A percentile compares a stretch with the other conserved stretches of the same genome.
These are phyloP conservation scores for Callopanchax toddi DNA, from an alignment of 2,113 vertebrate species.

Conservation along the genomic window DNA sequence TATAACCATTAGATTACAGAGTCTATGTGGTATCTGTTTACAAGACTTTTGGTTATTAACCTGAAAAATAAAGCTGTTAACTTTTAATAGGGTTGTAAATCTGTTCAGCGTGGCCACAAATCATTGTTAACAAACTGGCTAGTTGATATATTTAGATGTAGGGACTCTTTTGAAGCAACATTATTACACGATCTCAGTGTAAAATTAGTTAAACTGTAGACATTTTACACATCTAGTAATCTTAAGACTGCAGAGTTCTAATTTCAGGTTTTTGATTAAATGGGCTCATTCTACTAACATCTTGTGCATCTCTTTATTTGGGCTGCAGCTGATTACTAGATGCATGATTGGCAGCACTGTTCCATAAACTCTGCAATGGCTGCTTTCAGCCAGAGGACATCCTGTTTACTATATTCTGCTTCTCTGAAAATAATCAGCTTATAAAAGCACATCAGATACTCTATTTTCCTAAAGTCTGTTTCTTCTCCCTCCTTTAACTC, in stretches of 20 bases:
- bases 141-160: too few relatives aligned
- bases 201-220: neutral
- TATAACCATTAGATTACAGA: too few relatives aligned
- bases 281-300: neutral
- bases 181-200: neutral
- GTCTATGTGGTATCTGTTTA: too few relatives aligned
- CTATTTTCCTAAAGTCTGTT: slow-evolving; percentile 6
- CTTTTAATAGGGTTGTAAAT: too few relatives aligned
- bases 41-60: too few relatives aligned
- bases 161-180: too few relatives aligned
- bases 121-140: too few relatives aligned
- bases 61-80: too few relatives aligned
- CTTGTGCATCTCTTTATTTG: slow-evolving; percentile 17
- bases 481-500: slow-evolving; percentile 13
- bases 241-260: neutral
- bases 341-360: neutral
- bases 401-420: slow-evolving; percentile 27
- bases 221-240: neutral
- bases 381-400: slow-evolving; percentile 26
- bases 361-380: neutral
- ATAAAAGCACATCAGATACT: slow-evolving; percentile 25
- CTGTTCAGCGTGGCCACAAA: too few relatives aligned
- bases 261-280: neutral
- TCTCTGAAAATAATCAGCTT: slow-evolving; percentile 27
- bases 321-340: slow-evolving; percentile 8